Evolutionary conservation across 2,888 invertebrate species (phyloP).

Genomic region (Caenorhabditis imperialis): DNA sequence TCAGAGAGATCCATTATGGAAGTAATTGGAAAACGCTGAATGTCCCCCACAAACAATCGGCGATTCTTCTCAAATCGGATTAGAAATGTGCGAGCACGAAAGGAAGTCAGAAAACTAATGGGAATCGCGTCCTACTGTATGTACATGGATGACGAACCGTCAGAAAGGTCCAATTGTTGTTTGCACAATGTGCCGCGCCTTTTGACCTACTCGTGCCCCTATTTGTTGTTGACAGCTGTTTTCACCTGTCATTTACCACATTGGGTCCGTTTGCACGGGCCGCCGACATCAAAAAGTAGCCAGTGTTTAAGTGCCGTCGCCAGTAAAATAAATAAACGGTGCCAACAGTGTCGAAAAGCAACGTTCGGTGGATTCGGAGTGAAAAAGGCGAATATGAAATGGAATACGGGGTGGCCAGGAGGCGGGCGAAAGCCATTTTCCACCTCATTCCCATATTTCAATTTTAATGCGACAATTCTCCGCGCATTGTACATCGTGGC

Average conservation of each 20-base stretch:
- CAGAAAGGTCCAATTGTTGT: not conserved
- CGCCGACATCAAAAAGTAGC: slow-evolving; percentile 14
- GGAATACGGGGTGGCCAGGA: slow-evolving; percentile 1
- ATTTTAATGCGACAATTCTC: slow-evolving; percentile 54
- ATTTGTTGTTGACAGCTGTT: slow-evolving; percentile 45
- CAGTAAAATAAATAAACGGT: slow-evolving; percentile 7
- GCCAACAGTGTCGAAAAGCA: slow-evolving; percentile 9
- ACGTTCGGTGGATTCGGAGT: no score
- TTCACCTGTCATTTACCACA: slow-evolving; percentile 45
- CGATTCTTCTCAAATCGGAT: no score
- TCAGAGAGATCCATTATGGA: no score
- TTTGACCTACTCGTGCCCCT: not conserved
- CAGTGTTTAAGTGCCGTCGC: slow-evolving; percentile 25
- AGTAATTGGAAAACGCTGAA: no score
- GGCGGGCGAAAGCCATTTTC: slow-evolving; percentile 34
- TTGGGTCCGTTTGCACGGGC: slow-evolving; percentile 23
- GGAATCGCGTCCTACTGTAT: no score
- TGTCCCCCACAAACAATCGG: no score
- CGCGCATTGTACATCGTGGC: slow-evolving; percentile 9
- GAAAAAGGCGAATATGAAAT: slow-evolving; percentile 8
- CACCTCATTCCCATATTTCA: slow-evolving; percentile 54
- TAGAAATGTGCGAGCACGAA: no score
- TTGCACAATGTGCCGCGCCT: slow-evolving; percentile 29
- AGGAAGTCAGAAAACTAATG: no score
- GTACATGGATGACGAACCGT: no score